Evolutionary conservation across 2,113 vertebrate species (phyloP).

Genomic region (Gymnocephalus cernua): DNA sequence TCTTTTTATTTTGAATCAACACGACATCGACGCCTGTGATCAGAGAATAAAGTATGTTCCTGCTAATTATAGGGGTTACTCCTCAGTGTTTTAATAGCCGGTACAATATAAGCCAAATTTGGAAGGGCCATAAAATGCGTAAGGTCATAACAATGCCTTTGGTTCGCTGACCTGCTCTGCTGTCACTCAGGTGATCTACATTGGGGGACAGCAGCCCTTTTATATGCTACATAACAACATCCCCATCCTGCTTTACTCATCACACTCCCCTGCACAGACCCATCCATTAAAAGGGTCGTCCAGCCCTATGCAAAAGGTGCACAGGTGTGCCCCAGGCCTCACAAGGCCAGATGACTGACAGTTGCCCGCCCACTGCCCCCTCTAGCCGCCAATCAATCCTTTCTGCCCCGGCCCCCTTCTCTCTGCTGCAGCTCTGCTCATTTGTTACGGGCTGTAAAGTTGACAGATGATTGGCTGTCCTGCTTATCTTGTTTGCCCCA

Average conservation of each 20-base stretch:
- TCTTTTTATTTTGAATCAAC: constrained; percentile 10
- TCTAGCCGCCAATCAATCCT: constrained; percentile 62
- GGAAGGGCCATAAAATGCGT: constrained; percentile 44
- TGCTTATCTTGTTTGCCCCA: constrained; percentile 55
- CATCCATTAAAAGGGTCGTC: constrained; percentile 45
- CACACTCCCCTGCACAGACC: constrained; percentile 39
- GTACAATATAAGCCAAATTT: constrained; percentile 29
- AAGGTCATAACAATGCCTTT: constrained; percentile 54
- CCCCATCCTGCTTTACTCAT: constrained; percentile 60
- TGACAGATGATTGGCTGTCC: constrained; percentile 56
- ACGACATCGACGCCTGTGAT: constrained; percentile 6
- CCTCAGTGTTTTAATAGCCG: constrained; percentile 31
- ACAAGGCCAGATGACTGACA: constrained; percentile 67
- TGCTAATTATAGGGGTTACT: constrained; percentile 40
- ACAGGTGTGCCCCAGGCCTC: constrained; percentile 74
- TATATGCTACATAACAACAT: constrained; percentile 68
- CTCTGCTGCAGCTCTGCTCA: constrained; percentile 58
- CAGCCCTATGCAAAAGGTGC: constrained; percentile 44
- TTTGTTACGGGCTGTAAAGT: constrained; percentile 73
- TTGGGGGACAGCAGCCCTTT: constrained; percentile 34
- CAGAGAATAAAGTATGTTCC: constrained; percentile 23
- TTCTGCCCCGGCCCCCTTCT: constrained; percentile 32
- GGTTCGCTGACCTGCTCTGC: constrained; percentile 43
- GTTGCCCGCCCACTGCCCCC: constrained; percentile 59
- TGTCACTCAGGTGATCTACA: constrained; percentile 66